These are phyloP conservation scores for Aurelia aurita DNA, from an alignment of 30 jellyfish, hydroid and myxozoan species.

Conservation along the genomic window DNA sequence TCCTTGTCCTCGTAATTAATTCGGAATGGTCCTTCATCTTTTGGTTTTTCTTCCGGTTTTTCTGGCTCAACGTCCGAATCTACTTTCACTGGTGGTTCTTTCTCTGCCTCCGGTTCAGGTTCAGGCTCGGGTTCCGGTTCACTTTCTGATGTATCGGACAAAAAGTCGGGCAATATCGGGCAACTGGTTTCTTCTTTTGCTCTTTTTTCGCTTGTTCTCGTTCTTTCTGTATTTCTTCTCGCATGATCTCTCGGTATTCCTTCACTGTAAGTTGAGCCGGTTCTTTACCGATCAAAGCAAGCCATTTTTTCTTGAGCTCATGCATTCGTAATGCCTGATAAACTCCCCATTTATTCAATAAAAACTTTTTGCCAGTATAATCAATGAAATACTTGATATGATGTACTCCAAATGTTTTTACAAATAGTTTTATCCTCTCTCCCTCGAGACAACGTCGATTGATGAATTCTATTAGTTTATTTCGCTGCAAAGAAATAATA, in stretches of 20 bases:
- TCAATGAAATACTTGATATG: constrained; percentile 59
- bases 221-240: constrained; percentile 60
- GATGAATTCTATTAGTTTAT: constrained; percentile 48
- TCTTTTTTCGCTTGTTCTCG: constrained; percentile 25
- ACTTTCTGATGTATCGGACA: constrained; percentile 17
- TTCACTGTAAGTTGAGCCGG: constrained; percentile 38
- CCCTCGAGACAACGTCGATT: constrained; percentile 59
- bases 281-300: constrained; percentile 40
- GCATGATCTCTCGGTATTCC: constrained; percentile 44
- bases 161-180: constrained; percentile 17
- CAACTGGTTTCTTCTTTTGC: constrained; percentile 53
- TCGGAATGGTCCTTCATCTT: constrained; percentile 62
- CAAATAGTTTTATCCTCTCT: constrained; percentile 24
- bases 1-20: constrained; percentile 46
- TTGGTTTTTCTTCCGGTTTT: not conserved
- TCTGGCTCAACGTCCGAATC: constrained; percentile 31
- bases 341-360: constrained; percentile 64
- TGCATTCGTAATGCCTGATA: constrained; percentile 75
- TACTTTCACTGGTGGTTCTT: constrained; percentile 32
- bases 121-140: constrained; percentile 31
- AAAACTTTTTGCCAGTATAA: constrained; percentile 23
- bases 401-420: constrained; percentile 46
- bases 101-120: constrained; percentile 1
- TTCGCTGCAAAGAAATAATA: constrained; percentile 28
- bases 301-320: constrained; percentile 62